Conservation (phyloP, 2,888 invertebrate species). For the Callyntrura guangdongensis region DNA sequence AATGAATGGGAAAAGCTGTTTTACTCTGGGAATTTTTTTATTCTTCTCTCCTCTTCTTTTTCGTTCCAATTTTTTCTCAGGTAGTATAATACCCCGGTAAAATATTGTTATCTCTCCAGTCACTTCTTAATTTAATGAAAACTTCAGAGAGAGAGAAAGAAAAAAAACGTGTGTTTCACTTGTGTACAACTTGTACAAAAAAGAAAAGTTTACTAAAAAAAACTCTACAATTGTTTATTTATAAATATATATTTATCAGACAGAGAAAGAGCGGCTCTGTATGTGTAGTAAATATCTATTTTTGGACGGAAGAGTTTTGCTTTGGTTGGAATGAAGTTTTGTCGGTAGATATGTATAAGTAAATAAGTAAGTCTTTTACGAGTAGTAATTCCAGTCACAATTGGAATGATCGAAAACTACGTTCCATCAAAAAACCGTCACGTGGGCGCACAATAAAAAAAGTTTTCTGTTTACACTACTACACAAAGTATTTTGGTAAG, state of each 20-base stretch:
- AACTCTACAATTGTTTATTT: background rate
- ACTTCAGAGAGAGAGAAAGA: conserved; percentile 50
- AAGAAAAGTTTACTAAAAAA: background rate
- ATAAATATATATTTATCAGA: no score
- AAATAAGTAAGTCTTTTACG: background rate
- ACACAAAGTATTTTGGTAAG: conserved; percentile 28
- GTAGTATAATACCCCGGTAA: background rate
- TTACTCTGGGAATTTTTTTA: no score
- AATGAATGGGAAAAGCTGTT: conserved; percentile 22
- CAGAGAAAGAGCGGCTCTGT: background rate
- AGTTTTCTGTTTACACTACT: conserved; percentile 33
- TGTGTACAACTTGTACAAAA: no score
- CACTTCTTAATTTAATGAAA: conserved; percentile 70
- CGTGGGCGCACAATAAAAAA: conserved; percentile 52
- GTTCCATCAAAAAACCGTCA: conserved; percentile 49
- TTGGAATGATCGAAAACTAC: background rate
- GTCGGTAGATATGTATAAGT: background rate
- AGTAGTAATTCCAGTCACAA: background rate
- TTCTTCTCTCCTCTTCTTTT: conserved; percentile 25
- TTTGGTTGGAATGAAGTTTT: conserved; percentile 33
- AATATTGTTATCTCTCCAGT: conserved; percentile 52
- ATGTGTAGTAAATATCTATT: background rate
- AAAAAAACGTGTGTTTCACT: conserved; percentile 4
- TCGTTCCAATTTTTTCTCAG: background rate
- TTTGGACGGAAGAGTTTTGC: background rate